Base-by-base conservation (phyloP, 2,888 invertebrate species). In the Priocnemis perturbator region DNA sequence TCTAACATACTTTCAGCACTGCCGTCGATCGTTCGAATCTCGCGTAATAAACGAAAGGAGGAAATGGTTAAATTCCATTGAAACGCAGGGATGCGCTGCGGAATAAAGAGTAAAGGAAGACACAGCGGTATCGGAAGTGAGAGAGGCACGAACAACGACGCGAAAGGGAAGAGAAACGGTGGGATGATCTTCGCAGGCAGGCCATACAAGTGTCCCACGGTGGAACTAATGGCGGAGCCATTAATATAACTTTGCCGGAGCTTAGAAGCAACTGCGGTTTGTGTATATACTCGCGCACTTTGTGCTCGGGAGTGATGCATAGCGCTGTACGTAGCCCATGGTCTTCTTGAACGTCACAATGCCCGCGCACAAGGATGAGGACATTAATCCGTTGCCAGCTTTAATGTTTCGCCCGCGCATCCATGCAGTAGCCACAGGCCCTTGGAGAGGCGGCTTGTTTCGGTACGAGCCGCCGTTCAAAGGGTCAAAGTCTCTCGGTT, bases 191-290 rank as follows among this genome's bases (percentile, higher is more conserved):
- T 60, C 21, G 45, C 21, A 58, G 45, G 61, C 64, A 37, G 57
- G 65, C 61, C 69, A 77, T 79, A 78, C 77, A 69, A 79, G 74
- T 78, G 79, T 79, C 79, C 76, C 68, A 71, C 74, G 64, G 76
- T 64, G 78, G 72, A 79, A 76, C 76, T 79, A 79, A 79, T 79
- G 79, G 73, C 77, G 68, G 62, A 61, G 68, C 71, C 77, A 79
- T 79, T 79, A 79, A 79, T 79, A 79, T 79, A 79, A 79, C 76
- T 79, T 79, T 76, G 71, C 77, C 69, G 56, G 69, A 57, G 79
- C 76, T 77, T 79, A 79, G 76, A 67, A 64, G 76, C 71, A 71
- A 79, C 76, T 58, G 74, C 64, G 69, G 72, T 71, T 65, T 65
- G 79, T 69, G 75, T 70, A 73, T 61, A 77, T 50, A 50, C 50